Conservation (phyloP, 2,113 vertebrate species). For the Ivindomyrus marchei region DNA sequence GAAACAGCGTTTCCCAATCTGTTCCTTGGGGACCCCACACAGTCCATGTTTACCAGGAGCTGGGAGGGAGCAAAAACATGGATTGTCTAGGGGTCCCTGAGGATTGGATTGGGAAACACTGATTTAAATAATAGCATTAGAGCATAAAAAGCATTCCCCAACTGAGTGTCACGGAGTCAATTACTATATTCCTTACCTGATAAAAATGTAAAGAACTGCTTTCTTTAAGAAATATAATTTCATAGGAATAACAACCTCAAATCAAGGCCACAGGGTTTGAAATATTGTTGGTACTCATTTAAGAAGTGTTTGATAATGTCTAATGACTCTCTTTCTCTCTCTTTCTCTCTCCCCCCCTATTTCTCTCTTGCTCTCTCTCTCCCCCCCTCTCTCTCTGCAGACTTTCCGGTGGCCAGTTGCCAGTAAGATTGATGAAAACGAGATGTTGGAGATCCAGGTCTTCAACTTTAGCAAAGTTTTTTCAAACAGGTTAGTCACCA, state of each 20-base stretch:
- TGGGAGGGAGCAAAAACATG: neutral
- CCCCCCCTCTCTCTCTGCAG: slow-evolving; percentile 47
- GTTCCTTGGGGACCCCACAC: neutral
- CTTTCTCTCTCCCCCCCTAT: neutral
- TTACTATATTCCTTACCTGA: neutral
- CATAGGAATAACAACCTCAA: neutral
- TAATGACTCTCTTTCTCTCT: slow-evolving; percentile 9
- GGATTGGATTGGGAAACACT: neutral
- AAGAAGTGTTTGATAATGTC: neutral
- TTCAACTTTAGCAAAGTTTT: slow-evolving; percentile 98
- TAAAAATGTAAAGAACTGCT: neutral
- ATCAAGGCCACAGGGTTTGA: neutral
- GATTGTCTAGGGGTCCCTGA: neutral
- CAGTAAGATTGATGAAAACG: slow-evolving; percentile 75
- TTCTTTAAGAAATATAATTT: neutral
- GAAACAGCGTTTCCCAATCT: neutral
- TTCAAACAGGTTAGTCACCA: slow-evolving; percentile 77
- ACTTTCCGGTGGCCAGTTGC: slow-evolving; percentile 86
- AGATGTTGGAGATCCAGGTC: slow-evolving; percentile 88
- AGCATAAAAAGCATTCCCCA: neutral
- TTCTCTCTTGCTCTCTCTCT: slow-evolving; percentile 14
- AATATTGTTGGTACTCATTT: neutral
- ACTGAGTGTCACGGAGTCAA: neutral
- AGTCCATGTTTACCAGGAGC: neutral
- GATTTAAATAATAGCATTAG: neutral